A percentile compares a stretch with the other conserved stretches of the same genome.
phyloP scores from a whole-genome alignment of 2,888 invertebrate species.

The Tipula vernalis region DNA sequence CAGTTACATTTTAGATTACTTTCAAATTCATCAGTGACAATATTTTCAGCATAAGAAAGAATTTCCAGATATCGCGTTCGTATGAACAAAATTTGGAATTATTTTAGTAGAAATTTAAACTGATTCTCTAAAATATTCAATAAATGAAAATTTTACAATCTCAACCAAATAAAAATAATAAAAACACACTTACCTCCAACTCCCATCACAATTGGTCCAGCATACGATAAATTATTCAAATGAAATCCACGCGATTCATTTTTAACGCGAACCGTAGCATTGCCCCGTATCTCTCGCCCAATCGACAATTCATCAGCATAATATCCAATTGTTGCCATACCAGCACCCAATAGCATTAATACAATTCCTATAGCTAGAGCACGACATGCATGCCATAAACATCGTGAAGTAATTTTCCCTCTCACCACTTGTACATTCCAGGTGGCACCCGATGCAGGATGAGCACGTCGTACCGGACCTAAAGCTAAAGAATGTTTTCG shows the following conservation, averaged over 20 bases:
- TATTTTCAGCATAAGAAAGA: no score
- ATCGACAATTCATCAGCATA: slow-evolving; percentile 72
- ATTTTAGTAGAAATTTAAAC: no score
- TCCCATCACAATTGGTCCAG: slow-evolving; percentile 97
- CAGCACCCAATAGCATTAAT: slow-evolving; percentile 76
- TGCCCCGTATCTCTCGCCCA: slow-evolving; percentile 64
- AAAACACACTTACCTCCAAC: slow-evolving; percentile 55
- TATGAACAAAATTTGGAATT: no score
- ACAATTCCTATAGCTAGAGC: slow-evolving; percentile 78
- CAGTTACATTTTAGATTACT: no score
- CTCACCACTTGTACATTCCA: slow-evolving; percentile 78
- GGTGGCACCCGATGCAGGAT: slow-evolving; percentile 69
- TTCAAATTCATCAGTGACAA: no score
- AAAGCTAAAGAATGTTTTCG: slow-evolving; percentile 31
- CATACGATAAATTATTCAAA: slow-evolving; percentile 80
- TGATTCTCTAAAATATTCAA: no score
- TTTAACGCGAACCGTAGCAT: slow-evolving; percentile 64
- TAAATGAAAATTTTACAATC: no score
- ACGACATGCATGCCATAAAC: slow-evolving; percentile 89
- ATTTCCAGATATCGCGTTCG: no score
- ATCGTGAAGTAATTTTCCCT: slow-evolving; percentile 78
- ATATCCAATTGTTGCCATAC: slow-evolving; percentile 86
- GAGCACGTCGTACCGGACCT: slow-evolving; percentile 53
- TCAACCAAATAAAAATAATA: no score
- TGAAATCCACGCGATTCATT: slow-evolving; percentile 75